Evolutionary conservation across 2,888 invertebrate species (phyloP), one percentile per base, ranked within the genome.

Genomic region (Unio delphinus): DNA sequence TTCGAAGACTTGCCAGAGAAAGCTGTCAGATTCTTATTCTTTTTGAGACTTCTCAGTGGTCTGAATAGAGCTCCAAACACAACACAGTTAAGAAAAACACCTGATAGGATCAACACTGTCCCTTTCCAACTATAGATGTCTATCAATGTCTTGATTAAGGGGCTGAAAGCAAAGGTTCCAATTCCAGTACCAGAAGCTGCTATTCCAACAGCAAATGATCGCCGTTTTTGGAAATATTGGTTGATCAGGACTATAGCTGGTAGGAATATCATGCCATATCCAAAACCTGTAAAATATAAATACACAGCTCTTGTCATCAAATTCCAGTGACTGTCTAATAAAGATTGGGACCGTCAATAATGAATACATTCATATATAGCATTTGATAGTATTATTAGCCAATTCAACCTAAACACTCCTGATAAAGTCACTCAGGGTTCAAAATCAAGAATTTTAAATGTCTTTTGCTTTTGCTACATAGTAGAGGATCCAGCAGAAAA

Each of bases 221-320:
- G 68, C 26, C 55, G 57, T n/a, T 70, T 76, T 18, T 72, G 70
- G 57, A 76, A 76, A 60, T 76, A 76, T 18, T 64, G 64, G 45
- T 55, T 68, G 11, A 74, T 70, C 54, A 67, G 57, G 15, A 76
- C 74, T 18, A 76, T 72, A 6, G 76, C 65, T 1, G 76, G 71
- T 4, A 76, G 69, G 30, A 67, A 73, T 7, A 71, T 67, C 71
- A 76, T 67, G n/a, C 75, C 75, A 63, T 68, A 76, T 20, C 75
- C 75, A n/a, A 62, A 34, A 8, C 75, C 75, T 75, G 61, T 30
- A 70, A 64, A 45, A 62, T 11, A 55, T n/a, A 55, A 61, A 45
- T 45, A 15, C 15, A 45, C 11, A 45, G 45, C 45, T 45, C 45
- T 15, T 15, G 45, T 45, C 45, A 15, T 11, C 11, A 15, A 11